A percentile compares a stretch with the other conserved stretches of the same genome.
phyloP scores from a whole-genome alignment of 2,113 vertebrate species.

The Pomatorhinus ruficollis region DNA sequence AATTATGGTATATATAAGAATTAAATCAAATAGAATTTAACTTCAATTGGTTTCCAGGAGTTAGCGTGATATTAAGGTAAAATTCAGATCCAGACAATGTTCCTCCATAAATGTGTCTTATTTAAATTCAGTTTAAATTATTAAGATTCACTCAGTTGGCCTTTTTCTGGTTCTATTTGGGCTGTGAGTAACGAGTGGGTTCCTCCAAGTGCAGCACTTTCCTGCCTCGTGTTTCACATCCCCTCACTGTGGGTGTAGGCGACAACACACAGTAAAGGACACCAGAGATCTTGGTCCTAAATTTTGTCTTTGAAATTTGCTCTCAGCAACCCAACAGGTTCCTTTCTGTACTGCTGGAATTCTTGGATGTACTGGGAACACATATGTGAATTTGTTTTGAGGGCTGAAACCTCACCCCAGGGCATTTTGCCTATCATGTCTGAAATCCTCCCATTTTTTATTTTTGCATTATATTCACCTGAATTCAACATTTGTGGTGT shows the following conservation, averaged over 20 bases:
- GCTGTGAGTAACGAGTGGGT: not conserved
- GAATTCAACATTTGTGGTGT: not conserved
- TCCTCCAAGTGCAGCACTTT: not conserved
- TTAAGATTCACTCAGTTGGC: not conserved
- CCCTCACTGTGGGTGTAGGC: fast-evolving
- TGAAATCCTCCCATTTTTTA: not conserved
- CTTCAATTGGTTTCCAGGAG: not conserved
- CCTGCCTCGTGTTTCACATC: not conserved
- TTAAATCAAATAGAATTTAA: not conserved
- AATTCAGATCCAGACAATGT: not conserved
- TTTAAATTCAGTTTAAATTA: not conserved
- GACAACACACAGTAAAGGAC: not conserved
- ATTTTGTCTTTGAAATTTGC: not conserved
- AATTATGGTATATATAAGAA: not conserved
- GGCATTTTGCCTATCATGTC: not conserved
- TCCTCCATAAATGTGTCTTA: not conserved
- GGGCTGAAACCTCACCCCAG: not conserved
- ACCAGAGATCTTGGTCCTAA: not conserved
- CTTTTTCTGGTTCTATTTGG: not conserved
- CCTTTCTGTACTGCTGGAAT: not conserved
- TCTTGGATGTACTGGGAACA: not conserved
- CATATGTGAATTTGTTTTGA: not conserved
- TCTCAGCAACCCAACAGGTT: not conserved
- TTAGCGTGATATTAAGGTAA: not conserved
- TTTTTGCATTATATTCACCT: not conserved